Percentiles rank a stretch among this genome's conserved stretches.
Evolutionary conservation across 2,113 vertebrate species (phyloP).

Genomic region (Phrynocephalus versicolor): DNA sequence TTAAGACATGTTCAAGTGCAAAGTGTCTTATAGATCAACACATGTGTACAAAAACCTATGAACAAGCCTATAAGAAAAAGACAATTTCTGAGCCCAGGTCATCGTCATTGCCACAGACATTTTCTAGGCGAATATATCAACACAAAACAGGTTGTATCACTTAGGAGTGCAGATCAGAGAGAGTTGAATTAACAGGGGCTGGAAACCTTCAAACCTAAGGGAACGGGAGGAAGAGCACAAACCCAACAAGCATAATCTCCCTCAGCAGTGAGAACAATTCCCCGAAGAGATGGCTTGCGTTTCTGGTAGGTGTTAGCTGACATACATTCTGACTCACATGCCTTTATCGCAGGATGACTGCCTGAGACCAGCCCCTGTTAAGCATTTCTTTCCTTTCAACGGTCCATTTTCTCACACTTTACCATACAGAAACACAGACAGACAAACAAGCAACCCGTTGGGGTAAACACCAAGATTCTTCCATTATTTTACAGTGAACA

Average conservation of each 20-base stretch:
- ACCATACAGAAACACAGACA: not conserved
- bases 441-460: too few relatives aligned
- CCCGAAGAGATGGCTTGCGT: not conserved
- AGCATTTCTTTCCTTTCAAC: not conserved
- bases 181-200: not conserved
- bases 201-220: not conserved
- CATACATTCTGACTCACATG: conserved; percentile 24
- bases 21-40: too few relatives aligned
- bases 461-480: conserved; percentile 1
- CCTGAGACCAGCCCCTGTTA: not conserved
- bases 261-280: conserved; percentile 12
- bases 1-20: too few relatives aligned
- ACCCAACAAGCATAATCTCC: not conserved
- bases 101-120: not conserved
- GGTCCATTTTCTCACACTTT: not conserved
- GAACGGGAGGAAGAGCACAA: too few relatives aligned
- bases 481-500: conserved; percentile 8
- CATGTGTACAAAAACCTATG: not conserved
- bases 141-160: conserved; percentile 25
- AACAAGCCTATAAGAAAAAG: not conserved
- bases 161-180: conserved; percentile 2
- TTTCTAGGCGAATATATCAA: not conserved
- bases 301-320: not conserved
- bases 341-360: conserved; percentile 5
- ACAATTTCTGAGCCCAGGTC: too few relatives aligned